Evolutionary conservation across 2,888 invertebrate genomes (phyloP), one percentile per base, ranked within the genome.

Genomic region (Drosophila pseudotakahashii): DNA sequence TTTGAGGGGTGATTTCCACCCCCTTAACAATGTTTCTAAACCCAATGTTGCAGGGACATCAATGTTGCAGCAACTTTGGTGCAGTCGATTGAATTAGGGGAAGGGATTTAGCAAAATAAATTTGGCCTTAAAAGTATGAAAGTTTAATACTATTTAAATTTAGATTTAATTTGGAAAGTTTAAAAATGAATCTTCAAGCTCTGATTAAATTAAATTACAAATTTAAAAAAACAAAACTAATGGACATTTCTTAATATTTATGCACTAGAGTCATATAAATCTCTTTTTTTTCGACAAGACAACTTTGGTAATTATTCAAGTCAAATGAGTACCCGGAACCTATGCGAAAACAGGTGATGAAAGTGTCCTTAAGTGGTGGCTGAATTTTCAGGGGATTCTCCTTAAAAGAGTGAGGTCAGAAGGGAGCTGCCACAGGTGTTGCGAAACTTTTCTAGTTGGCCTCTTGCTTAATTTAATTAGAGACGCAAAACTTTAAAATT

Each of bases 271-370:
- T 77, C 83, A 61, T 79, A 83, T 86, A 83, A 83, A 83, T 83
- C 74, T 77, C 5, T 67, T 57, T 47, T 70, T 54, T 52, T 44
- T 44, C 30, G 16, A 34, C 44, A 34, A 45, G 70, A 57, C 72
- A 86, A 86, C 86, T 83, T 83, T 58, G 72, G 82, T 86, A 83
- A 83, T 83, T 86, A 86, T 83, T 83, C 79, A 86, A 67, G 58
- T 73, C 41, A 61, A 39, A 26, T 26, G 16, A 32, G 19, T 34
- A 13, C 32, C 10, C n/a, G 42, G 32, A 14, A 26, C 23, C 44
- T 37, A 41, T 26, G 34, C 50, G 30, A 47, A 32, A 23, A 14
- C 51, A 83, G 79, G 81, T 83, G 83, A 66, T 59, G 74, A 85
- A 75, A 75, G 57, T n/a, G 64, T 50, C 58, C 48, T 53, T 19